Base-by-base conservation (phyloP, 2,797 vertebrate genomes). In the Leptatherina wallacei region DNA sequence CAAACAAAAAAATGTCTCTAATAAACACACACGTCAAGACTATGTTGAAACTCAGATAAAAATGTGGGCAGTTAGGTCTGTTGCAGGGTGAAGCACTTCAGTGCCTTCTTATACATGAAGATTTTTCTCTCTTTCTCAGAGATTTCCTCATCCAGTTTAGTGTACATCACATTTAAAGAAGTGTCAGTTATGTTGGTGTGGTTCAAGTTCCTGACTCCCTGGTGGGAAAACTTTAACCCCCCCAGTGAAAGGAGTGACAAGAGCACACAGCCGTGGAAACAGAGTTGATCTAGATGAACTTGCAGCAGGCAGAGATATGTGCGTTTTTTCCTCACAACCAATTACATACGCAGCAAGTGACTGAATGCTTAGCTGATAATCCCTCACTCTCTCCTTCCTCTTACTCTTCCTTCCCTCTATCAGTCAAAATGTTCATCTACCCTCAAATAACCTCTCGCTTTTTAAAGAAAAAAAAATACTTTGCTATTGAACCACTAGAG, bases 301-400 rank as follows among this genome's bases (percentile, higher is more conserved):
- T 76, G 71, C 61, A 79, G 61, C 33, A 38, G 62, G 63, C 56
- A 65, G 36, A 65, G 60, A 61, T 59, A 57, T 12, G 27, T 33
- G 64, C 32, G n/a, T n/a, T 78, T 77, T 74, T 65, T 61, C 58
- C 69, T 55, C 38, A 73, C 75, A 51, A 38, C 68, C 83, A 87
- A 86, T 89, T 87, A 87, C 71, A 66, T 56, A 57, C 79, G 51
- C 77, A 85, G 86, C 85, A 86, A 78, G 82, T 82, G 79, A 79
- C 64, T 73, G 62, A 71, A 61, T 14, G 60, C 65, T 82, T 51
- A 81, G 72, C 67, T 83, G 73, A 62, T 87, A 86, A 89, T 87
- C 76, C 69, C 63, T 75, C 61, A 69, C 42, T 60, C 68, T 52
- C 6, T 60, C 49, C 11, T 54, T 55, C 70, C 52, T 32, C 64